Conservation (phyloP, 2,113 vertebrate genomes). For the Leucopternis melanops region DNA sequence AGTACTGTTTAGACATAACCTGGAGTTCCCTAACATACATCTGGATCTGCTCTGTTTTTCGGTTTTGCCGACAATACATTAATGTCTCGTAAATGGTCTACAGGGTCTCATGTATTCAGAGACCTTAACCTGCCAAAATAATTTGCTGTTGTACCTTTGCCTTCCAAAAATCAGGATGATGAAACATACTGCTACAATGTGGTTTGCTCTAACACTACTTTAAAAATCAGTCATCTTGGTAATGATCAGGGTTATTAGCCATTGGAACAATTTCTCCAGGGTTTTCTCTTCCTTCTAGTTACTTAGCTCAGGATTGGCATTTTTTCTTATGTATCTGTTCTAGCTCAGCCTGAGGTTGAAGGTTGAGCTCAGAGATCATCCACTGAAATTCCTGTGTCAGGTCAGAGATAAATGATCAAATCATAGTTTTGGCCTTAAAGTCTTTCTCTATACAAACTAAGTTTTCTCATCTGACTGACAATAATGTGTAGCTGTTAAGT, state of each 20-base stretch:
- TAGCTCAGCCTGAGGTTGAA: background rate
- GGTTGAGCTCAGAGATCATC: background rate
- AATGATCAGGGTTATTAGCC: background rate
- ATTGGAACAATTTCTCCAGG: background rate
- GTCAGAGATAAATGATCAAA: background rate
- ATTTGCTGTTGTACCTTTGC: background rate
- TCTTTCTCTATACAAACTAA: background rate
- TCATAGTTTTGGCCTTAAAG: background rate
- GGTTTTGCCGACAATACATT: background rate
- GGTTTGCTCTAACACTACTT: background rate
- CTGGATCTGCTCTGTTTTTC: background rate
- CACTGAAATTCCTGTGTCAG: background rate
- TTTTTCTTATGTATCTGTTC: background rate
- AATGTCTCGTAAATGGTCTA: background rate
- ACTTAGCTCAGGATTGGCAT: background rate
- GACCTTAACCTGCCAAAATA: background rate
- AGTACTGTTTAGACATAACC: background rate
- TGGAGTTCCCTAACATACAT: background rate
- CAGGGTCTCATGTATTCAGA: background rate
- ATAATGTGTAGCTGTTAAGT: background rate
- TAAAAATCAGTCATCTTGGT: background rate
- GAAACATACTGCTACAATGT: background rate
- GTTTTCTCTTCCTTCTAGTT: background rate
- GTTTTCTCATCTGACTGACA: background rate
- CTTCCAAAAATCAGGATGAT: slow-evolving; percentile 3